Conservation (phyloP, 2,113 vertebrate species). For the Oreochromis aureus region DNA sequence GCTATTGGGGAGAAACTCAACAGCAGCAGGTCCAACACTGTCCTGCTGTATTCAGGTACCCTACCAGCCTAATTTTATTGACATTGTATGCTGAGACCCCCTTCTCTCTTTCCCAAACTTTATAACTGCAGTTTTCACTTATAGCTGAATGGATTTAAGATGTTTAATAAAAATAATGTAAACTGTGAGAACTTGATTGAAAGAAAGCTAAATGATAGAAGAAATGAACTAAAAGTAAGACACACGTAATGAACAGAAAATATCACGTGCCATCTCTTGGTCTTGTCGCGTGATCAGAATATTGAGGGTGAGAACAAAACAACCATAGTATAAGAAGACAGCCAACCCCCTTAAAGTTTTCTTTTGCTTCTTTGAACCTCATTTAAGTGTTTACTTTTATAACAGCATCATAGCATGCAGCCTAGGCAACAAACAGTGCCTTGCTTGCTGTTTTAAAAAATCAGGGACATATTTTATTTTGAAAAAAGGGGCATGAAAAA, state of each 20-base stretch:
- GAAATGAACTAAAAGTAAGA: background rate
- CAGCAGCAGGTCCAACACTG: conserved; percentile 48
- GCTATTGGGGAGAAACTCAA: conserved; percentile 51
- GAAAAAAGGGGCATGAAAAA: background rate
- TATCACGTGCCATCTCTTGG: background rate
- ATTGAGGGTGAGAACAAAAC: no score
- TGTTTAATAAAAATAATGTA: background rate
- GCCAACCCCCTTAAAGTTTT: background rate
- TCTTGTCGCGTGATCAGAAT: no score
- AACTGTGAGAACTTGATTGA: background rate
- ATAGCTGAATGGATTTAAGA: background rate
- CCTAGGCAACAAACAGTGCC: background rate
- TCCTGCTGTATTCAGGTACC: conserved; percentile 62
- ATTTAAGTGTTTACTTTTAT: background rate
- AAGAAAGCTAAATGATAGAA: background rate
- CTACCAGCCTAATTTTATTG: background rate
- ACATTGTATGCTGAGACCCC: background rate
- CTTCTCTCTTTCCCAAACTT: background rate
- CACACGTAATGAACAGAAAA: background rate
- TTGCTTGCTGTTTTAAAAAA: background rate
- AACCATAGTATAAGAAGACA: no score
- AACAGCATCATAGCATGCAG: background rate
- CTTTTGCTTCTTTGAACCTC: background rate
- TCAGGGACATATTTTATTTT: background rate
- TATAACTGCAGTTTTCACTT: background rate